Conservation (phyloP, 2,888 invertebrate species). For the Holacanthella duospinosa region DNA sequence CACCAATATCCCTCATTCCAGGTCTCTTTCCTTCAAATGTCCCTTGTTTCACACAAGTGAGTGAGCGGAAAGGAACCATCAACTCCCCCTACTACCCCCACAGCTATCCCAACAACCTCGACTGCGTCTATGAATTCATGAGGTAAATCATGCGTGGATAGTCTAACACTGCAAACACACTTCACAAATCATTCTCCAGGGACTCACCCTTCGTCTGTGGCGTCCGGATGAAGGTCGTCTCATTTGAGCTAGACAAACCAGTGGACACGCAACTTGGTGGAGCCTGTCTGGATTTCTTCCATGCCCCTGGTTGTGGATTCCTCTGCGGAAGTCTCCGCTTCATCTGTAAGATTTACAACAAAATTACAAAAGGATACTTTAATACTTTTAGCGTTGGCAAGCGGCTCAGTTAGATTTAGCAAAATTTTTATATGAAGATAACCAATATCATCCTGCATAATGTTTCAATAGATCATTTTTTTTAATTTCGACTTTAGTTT, state of each 20-base stretch:
- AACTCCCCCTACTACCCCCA: constrained; percentile 39
- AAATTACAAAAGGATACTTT: not conserved
- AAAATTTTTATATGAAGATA: not conserved
- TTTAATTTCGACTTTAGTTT: not conserved
- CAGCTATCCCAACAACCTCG: constrained; percentile 38
- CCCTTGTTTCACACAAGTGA: constrained; percentile 39
- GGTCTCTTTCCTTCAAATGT: constrained; percentile 31
- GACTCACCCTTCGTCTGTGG: constrained; percentile 39
- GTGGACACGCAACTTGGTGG: constrained; percentile 38
- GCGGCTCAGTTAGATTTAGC: not conserved
- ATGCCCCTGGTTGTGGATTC: constrained; percentile 39
- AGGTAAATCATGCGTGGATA: constrained; percentile 32
- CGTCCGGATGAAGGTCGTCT: constrained; percentile 37
- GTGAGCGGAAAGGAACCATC: constrained; percentile 39
- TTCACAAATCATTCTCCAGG: constrained; percentile 19
- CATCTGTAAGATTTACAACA: constrained; percentile 39
- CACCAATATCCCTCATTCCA: constrained; percentile 37
- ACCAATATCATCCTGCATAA: too few species aligned
- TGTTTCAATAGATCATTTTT: not conserved
- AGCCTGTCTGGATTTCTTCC: constrained; percentile 40
- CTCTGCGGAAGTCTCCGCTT: constrained; percentile 39
- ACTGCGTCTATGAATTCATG: constrained; percentile 40
- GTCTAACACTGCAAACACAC: not conserved
- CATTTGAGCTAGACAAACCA: constrained; percentile 38
- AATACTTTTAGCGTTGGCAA: too few species aligned